Base-by-base conservation (phyloP, 2,797 vertebrate genomes). In the Perodicticus potto region DNA sequence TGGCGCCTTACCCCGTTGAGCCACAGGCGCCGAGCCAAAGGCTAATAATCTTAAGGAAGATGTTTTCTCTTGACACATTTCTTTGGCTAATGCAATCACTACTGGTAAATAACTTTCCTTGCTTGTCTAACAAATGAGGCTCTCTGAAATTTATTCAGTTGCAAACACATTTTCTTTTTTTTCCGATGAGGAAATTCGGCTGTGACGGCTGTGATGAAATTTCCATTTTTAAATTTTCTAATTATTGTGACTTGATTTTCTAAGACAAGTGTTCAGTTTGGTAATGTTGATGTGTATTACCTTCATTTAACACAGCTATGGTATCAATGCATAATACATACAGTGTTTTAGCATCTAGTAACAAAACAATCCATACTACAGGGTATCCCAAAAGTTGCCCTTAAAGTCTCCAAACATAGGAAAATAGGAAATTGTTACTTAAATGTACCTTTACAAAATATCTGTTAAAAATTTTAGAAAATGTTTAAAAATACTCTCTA, bases 171-270 rank as follows among this genome's bases (percentile, higher is more conserved):
- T 57, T 84, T 40, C 49, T 29, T 65, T 16, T 63, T 45, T 19
- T 74, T 73, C 23, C 23, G 43, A 45, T 73, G 61, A 86, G 32
- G 13, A 55, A 81, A 73, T 91, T 45, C n/a, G 34, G 34, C 43
- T 57, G 43, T 45, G 57, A 72, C n/a, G 34, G 34, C 43, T 57
- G 43, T 45, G 57, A 72, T 65, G 29, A 67, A 16, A 63, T 65
- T 65, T 81, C 43, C 45, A 91, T 45, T 70, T 70, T 91, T 57
- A 65, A 86, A 86, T 43, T 81, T 74, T 73, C 27, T 74, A 17
- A 70, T 84, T 77, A 78, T 49, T 72, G 25, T 72, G 22, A 80
- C 73, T 61, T 91, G 81, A 61, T 61, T 86, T 91, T 82, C 86
- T 63, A n/a, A 72, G 53, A 78, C 22, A 23, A 78, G 40, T 85